Percentiles rank a stretch among this genome's conserved stretches.
Evolutionary conservation across 2,888 invertebrate species (phyloP).

Genomic region (Oconnorella tubifera): DNA sequence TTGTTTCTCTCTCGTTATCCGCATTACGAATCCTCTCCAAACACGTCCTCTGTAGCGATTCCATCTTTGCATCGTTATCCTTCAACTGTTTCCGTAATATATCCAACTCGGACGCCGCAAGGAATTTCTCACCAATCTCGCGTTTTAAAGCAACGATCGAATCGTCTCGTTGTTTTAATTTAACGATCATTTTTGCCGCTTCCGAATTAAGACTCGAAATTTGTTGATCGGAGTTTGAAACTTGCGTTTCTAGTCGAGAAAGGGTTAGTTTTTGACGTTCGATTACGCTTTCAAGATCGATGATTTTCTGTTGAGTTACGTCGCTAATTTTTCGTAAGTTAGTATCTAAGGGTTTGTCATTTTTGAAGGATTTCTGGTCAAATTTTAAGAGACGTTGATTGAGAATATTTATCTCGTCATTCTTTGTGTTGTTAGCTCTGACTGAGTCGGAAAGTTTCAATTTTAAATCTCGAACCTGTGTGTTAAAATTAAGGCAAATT

Average conservation of each 20-base stretch:
- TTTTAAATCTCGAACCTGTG: too few species aligned
- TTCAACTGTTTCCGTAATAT: background rate
- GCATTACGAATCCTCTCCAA: background rate
- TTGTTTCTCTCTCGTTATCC: background rate
- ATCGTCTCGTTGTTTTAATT: background rate
- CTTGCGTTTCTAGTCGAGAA: background rate
- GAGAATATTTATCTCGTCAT: too few species aligned
- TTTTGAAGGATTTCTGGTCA: too few species aligned
- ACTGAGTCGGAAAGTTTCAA: too few species aligned
- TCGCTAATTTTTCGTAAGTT: too few species aligned
- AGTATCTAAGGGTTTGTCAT: too few species aligned
- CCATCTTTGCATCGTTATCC: slow-evolving; percentile 8
- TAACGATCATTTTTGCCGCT: background rate
- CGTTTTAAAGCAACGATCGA: background rate
- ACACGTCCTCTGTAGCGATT: slow-evolving; percentile 3
- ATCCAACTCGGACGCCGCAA: background rate
- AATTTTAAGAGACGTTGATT: too few species aligned
- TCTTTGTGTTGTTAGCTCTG: too few species aligned
- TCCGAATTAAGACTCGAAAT: background rate
- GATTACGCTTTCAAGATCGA: too few species aligned
- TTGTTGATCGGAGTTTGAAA: background rate
- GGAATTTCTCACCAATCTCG: background rate
- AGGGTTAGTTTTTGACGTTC: background rate
- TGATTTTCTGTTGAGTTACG: too few species aligned
- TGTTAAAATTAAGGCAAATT: too few species aligned